These are phyloP conservation scores for Glyptemys insculpta DNA, from an alignment of 2,797 vertebrate genomes.

Conservation along the genomic window DNA sequence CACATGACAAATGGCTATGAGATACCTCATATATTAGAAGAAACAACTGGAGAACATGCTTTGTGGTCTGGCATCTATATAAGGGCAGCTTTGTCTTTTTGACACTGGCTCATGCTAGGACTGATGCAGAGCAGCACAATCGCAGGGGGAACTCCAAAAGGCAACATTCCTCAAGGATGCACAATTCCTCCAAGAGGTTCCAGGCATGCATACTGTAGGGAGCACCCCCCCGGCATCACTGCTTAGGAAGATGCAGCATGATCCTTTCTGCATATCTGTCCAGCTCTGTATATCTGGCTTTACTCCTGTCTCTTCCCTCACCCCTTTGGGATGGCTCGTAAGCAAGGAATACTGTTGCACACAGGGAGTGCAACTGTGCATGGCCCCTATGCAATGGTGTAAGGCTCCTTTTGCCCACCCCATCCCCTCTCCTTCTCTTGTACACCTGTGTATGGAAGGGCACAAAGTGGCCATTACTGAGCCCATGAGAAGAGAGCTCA, in stretches of 20 bases:
- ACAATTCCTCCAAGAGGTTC: neutral
- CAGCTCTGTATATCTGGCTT: neutral
- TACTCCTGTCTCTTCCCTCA: neutral
- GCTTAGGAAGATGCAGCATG: neutral
- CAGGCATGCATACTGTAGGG: neutral
- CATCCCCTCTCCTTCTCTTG: neutral
- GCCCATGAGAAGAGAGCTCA: neutral
- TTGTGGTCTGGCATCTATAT: neutral
- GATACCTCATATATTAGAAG: neutral
- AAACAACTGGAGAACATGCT: neutral
- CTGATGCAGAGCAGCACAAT: neutral
- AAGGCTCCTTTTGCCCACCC: neutral
- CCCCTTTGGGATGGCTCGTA: neutral
- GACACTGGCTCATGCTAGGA: neutral
- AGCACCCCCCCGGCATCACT: neutral
- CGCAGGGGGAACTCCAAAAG: neutral
- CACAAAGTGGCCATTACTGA: neutral
- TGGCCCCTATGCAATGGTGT: neutral
- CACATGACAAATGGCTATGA: neutral
- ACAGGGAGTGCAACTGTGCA: neutral
- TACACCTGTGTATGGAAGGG: neutral
- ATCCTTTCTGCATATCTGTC: neutral
- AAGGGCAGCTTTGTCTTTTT: neutral
- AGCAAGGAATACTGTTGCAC: neutral
- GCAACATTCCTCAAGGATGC: neutral